Evolutionary conservation across 2,888 invertebrate genomes (phyloP), one percentile per base, ranked within the genome.

Genomic region (Pelosia muscerda): DNA sequence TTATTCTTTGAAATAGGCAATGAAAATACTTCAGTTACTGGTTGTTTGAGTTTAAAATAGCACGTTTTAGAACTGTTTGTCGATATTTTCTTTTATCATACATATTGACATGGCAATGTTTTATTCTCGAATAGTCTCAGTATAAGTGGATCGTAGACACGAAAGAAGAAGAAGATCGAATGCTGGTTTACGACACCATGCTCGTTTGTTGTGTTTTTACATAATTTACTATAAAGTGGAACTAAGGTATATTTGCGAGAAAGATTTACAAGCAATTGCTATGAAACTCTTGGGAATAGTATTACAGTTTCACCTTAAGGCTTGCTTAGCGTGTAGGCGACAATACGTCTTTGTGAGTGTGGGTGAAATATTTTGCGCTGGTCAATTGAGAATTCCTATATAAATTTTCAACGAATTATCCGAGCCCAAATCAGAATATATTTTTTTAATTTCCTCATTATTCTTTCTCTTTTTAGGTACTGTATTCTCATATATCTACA

Each of bases 341-440:
- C 69, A 68, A 34, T 60, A 65, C 81, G 68, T 73, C 78, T 61
- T 71, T 81, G 34, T 6, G 0, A 6, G 57, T 67, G 78, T 78
- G 71, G 81, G 71, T 73, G 42, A 49, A 38, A 61, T 57, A 28
- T n/a, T 42, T 42, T 11, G 38, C 19, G 42, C 6, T 42, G 15
- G 42, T 38, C 19, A 42, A 42, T 10, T 2, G 11, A n/a, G n/a
- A n/a, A n/a, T n/a, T n/a, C n/a, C n/a, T n/a, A n/a, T n/a, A n/a
- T n/a, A n/a, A n/a, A n/a, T n/a, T n/a, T n/a, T n/a, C n/a, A n/a
- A n/a, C n/a, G n/a, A n/a, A n/a, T n/a, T n/a, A n/a, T n/a, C n/a
- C n/a, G n/a, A n/a, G n/a, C n/a, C n/a, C n/a, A n/a, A n/a, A n/a
- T n/a, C n/a, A n/a, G n/a, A n/a, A n/a, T n/a, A n/a, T n/a, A n/a